phyloP scores from a whole-genome alignment of 2,113 vertebrate genomes.

The Anguilla rostrata region DNA sequence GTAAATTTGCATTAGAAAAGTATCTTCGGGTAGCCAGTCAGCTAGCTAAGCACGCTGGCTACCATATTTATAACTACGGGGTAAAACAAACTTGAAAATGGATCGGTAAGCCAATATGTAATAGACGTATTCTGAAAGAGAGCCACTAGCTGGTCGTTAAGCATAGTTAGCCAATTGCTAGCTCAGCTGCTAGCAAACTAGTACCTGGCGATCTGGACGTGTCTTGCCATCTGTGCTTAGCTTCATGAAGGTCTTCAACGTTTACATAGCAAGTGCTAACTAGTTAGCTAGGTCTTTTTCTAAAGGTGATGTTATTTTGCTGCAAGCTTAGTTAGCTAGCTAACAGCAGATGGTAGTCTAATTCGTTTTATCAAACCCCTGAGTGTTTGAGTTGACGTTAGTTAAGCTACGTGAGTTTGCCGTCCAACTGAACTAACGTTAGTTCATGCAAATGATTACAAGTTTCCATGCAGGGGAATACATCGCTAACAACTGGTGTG shows the following conservation, averaged over 20 bases:
- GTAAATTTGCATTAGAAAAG: neutral
- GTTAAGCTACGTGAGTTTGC: too few relatives aligned
- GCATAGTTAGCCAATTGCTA: neutral
- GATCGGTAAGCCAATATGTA: conserved; percentile 25
- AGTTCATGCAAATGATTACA: neutral
- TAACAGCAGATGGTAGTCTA: neutral
- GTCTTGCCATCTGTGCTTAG: neutral
- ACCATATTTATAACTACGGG: neutral
- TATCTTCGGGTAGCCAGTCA: neutral
- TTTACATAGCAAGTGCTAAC: too few relatives aligned
- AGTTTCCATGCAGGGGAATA: too few relatives aligned
- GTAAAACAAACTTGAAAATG: conserved; percentile 12
- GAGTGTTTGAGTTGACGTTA: too few relatives aligned
- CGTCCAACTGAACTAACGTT: neutral
- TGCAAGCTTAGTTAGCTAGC: neutral
- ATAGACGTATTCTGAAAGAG: neutral
- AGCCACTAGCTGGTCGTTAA: neutral
- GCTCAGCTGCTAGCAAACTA: neutral
- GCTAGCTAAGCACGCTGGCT: neutral
- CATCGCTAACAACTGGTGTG: neutral
- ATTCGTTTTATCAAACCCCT: neutral
- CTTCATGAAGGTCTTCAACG: neutral
- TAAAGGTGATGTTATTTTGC: too few relatives aligned
- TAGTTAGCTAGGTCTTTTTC: too few relatives aligned
- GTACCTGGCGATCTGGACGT: neutral